Base-by-base conservation (phyloP, 2,797 vertebrate species). In the Cetoscarus ocellatus region DNA sequence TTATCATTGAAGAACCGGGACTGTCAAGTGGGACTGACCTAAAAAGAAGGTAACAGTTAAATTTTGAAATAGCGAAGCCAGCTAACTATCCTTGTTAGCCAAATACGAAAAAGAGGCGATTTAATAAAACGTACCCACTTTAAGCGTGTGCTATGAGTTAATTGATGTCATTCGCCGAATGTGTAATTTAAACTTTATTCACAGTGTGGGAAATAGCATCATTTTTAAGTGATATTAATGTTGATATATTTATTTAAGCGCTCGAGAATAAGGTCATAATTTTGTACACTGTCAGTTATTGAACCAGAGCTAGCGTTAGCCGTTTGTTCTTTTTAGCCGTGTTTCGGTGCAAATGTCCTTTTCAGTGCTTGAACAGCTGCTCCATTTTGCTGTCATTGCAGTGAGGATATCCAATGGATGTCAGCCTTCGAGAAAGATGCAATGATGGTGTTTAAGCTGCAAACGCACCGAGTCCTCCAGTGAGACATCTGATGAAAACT, bases 41-140 rank as follows among this genome's bases (percentile, higher is more conserved):
- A 88, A 90, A 39, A 95, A 96, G 94, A 95, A 94, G 96, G 95
- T 93, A 90, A 89, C 73, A 78, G 78, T 83, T 90, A 62, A 67
- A 83, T 88, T 73, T 70, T 77, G 65, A 70, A 80, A 90, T 90
- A 91, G 92, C 91, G 77, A 68, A 66, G 19, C 52, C 56, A 74
- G 89, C 91, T 93, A 92, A 92, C 86, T 89, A 15, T 75, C 61
- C 35, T 27, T 65, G 73, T 82, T 91, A 90, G 91, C 91, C 75
- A 70, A 72, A 78, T 75, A 67, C 40, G 45, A 77, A 75, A 80
- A 68, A 34, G 54, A 11, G 65, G 45, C 50, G 42, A 79, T 61
- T 50, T 55, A 64, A 60, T 62, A 10, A 55, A 5, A 50, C 18
- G 44, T 68, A 0, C 36, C 9, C 27, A 59, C 38, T 6, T 9